Conservation (phyloP, 1,140 invertebrate species). For the Drosophila grimshawi region DNA sequence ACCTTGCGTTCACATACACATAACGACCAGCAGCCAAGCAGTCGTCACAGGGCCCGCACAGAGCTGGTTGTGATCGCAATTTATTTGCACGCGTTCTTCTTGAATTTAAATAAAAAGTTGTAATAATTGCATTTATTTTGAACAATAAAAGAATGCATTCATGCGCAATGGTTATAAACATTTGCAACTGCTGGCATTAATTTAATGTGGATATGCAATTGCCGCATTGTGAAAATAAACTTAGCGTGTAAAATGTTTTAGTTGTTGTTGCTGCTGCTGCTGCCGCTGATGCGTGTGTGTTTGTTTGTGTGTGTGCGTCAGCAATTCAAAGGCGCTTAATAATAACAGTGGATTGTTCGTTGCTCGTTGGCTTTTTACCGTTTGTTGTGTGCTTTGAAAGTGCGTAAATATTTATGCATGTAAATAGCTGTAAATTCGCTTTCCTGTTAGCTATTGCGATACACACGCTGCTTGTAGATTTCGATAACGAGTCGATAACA, state of each 20-base stretch:
- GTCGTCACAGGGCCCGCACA: constrained; percentile 31
- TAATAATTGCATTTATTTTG: constrained; percentile 10
- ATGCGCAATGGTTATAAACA: constrained; percentile 15
- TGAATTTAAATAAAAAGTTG: constrained; percentile 2
- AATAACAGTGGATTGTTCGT: neutral
- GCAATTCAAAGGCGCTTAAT: constrained; percentile 27
- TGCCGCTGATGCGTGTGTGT: constrained; percentile 13
- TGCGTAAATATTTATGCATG: constrained; percentile 7
- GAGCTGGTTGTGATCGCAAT: constrained; percentile 61
- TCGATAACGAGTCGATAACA: constrained; percentile 8
- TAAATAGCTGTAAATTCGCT: constrained; percentile 1
- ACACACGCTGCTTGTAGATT: neutral
- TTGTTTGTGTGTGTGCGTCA: constrained; percentile 27
- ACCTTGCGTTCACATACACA: constrained; percentile 11
- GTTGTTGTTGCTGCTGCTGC: constrained; percentile 33
- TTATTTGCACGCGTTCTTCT: constrained; percentile 30
- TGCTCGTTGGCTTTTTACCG: neutral
- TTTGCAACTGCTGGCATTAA: constrained; percentile 3
- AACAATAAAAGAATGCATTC: neutral
- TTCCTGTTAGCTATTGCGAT: constrained; percentile 3
- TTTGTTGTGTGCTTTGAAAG: neutral
- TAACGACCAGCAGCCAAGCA: neutral
- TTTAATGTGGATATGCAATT: neutral
- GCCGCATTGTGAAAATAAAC: constrained; percentile 4
- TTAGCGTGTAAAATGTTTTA: constrained; percentile 51